phyloP scores from a whole-genome alignment of 2,113 vertebrate genomes.

The Planiliza haematocheilus region DNA sequence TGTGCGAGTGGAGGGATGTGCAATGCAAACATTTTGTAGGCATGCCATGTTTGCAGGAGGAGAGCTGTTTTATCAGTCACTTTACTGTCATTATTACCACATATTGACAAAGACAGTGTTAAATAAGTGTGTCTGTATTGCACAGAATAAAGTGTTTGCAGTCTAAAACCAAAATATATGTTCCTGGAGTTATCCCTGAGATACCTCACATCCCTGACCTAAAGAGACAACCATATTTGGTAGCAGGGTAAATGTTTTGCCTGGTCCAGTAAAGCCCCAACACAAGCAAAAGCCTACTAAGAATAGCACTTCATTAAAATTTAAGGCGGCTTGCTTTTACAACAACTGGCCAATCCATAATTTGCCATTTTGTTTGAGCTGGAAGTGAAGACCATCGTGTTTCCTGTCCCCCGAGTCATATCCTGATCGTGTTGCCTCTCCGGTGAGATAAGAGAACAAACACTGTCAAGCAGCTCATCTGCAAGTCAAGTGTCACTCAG shows the following conservation, averaged over 20 bases:
- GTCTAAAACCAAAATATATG: not conserved
- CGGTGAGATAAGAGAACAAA: slow-evolving; percentile 61
- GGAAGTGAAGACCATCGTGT: slow-evolving; percentile 27
- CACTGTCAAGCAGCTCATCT: slow-evolving; percentile 59
- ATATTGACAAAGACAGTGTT: not conserved
- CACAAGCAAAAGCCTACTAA: not conserved
- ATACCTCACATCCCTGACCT: not conserved
- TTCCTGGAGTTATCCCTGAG: slow-evolving; percentile 2
- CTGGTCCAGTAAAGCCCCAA: slow-evolving; percentile 12
- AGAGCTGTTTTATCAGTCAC: slow-evolving; percentile 11
- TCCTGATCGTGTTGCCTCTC: slow-evolving; percentile 46
- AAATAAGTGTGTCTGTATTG: too few relatives aligned
- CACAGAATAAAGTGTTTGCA: slow-evolving; percentile 3
- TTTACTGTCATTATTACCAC: slow-evolving; percentile 2
- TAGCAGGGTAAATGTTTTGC: slow-evolving; percentile 17
- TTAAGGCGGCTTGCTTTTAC: slow-evolving; percentile 11
- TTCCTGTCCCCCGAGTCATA: slow-evolving; percentile 31
- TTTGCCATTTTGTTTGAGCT: slow-evolving; percentile 24
- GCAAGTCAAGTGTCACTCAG: slow-evolving; percentile 71
- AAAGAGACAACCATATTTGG: not conserved
- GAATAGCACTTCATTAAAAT: slow-evolving; percentile 37
- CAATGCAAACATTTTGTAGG: slow-evolving; percentile 18
- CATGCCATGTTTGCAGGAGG: not conserved
- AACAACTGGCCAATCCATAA: slow-evolving; percentile 39
- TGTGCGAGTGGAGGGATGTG: slow-evolving; percentile 8